Evolutionary conservation across 1,140 invertebrate species (phyloP), one percentile per base, ranked within the genome.

Genomic region (fruit fly (Drosophila melanogaster)): DNA sequence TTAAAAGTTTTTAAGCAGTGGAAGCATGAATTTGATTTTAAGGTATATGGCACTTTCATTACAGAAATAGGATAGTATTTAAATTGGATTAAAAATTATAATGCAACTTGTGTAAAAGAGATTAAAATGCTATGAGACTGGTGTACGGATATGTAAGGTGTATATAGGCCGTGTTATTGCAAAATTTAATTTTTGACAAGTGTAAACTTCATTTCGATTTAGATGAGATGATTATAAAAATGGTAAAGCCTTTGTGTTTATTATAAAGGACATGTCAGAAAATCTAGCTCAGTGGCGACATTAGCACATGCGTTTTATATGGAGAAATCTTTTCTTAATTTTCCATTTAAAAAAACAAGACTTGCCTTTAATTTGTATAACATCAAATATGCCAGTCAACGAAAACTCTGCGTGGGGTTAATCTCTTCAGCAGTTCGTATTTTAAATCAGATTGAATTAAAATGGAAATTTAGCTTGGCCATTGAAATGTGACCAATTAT

Each of bases 171-270:
- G 47, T 81, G 62, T 74, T 56, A 19, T 56, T 55, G 56, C 19
- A 22, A 51, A 58, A 44, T 58, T 53, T 61, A 53, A 47, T 77
- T 78, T 81, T 79, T 33, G 47, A 66, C 40, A 77, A 84, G 77
- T 85, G 86, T 91, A 75, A 75, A 61, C 77, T 91, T 86, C 62
- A 73, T 89, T 91, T 85, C 90, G 89, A 91, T 92, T 87, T 92
- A 92, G 91, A 91, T 92, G 87, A 92, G 90, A 92, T 92, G 91
- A 92, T 92, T 92, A 92, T 87, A 90, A 84, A 86, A 77, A 92
- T 90, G 90, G 84, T 86, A 86, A 92, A 92, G 91, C 91, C 91
- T 92, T 92, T 92, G 91, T 92, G 91, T 92, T 90, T 54, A 70
- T 71, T 77, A 69, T 50, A 41, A 59, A 67, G 50, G 60, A 86